Conservation (phyloP, 1,140 invertebrate species). For the Microplitis demolitor region DNA sequence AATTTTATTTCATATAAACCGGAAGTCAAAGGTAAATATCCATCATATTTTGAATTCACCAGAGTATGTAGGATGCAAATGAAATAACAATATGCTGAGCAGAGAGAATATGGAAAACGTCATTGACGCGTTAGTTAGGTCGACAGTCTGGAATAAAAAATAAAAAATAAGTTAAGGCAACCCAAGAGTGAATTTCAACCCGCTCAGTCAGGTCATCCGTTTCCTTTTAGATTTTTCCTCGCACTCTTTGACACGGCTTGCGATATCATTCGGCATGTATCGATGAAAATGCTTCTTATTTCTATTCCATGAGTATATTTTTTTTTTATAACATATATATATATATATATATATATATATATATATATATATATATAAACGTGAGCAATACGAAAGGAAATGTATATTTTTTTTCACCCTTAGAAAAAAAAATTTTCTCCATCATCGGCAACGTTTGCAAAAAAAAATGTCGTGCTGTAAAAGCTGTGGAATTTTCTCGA, state of each 20-base stretch:
- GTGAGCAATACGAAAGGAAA: background rate
- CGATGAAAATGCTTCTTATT: background rate
- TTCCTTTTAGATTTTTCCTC: background rate
- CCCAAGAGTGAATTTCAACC: background rate
- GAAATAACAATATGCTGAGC: no score
- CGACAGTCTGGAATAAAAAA: background rate
- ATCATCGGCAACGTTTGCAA: background rate
- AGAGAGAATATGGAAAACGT: background rate
- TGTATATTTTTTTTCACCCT: background rate
- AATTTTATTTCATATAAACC: no score
- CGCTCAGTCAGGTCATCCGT: background rate
- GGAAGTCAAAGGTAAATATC: no score
- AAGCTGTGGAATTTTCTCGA: background rate
- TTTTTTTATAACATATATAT: no score
- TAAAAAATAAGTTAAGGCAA: background rate
- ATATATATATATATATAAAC: background rate
- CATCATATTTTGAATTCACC: background rate
- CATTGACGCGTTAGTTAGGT: background rate
- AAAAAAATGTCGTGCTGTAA: background rate
- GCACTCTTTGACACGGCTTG: background rate
- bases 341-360: no score
- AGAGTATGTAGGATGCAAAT: background rate
- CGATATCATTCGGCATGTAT: background rate
- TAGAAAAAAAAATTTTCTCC: background rate
- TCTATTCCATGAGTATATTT: no score